Conservation (phyloP, 2,797 vertebrate species). For the Acanthis flammea region DNA sequence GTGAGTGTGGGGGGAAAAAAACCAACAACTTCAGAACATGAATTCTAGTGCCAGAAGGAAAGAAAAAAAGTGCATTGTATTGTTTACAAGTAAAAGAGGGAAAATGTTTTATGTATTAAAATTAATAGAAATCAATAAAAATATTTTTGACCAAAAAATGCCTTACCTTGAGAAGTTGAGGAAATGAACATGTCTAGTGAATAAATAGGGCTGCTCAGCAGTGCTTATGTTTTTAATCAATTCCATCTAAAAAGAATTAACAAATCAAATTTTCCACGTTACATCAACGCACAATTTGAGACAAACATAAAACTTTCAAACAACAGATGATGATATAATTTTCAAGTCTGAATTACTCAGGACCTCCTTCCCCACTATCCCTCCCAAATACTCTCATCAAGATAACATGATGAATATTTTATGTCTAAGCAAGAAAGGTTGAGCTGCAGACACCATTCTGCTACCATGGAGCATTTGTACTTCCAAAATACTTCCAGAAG, state of each 20-base stretch:
- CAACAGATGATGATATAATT: not conserved
- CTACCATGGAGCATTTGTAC: not conserved
- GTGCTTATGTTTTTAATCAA: conserved; percentile 97
- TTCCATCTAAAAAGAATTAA: conserved; percentile 86
- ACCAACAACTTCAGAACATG: not conserved
- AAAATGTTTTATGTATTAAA: not conserved
- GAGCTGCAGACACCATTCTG: not conserved
- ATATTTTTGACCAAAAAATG: not conserved
- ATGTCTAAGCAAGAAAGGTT: not conserved
- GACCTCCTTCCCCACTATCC: not conserved
- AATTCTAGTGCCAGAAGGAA: not conserved
- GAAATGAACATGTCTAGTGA: conserved; percentile 97
- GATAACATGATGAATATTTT: not conserved
- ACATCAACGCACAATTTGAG: not conserved
- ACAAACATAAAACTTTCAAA: not conserved
- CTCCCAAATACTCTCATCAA: not conserved
- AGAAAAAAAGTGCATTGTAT: not conserved
- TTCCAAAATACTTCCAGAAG: not conserved
- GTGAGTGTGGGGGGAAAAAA: not conserved
- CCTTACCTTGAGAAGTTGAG: conserved; percentile 97
- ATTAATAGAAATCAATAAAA: not conserved
- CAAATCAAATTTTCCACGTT: conserved; percentile 38
- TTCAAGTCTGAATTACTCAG: not conserved
- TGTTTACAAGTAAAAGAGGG: not conserved
- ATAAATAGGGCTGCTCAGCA: conserved; percentile 95